Evolutionary conservation across 2,888 invertebrate species (phyloP).

Genomic region (Coecobrya sp.): DNA sequence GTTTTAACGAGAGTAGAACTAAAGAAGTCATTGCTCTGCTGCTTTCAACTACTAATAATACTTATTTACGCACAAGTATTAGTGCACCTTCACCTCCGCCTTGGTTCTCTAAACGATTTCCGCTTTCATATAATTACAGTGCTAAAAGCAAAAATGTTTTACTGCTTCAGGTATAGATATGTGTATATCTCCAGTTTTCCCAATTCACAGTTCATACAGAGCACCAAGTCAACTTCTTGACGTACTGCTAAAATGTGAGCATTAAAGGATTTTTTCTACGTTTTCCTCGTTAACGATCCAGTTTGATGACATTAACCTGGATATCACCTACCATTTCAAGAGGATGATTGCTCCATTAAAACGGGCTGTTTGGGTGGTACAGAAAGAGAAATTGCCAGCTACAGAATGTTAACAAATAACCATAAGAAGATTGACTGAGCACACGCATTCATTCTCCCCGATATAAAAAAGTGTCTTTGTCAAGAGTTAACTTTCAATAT

Average conservation of each 20-base stretch:
- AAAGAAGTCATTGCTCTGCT: constrained; percentile 63
- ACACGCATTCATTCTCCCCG: not conserved
- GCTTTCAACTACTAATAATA: not conserved
- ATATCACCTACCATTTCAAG: constrained; percentile 59
- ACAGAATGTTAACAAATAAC: constrained; percentile 11
- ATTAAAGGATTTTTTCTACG: constrained; percentile 49
- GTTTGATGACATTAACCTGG: constrained; percentile 76
- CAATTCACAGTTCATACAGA: constrained; percentile 5
- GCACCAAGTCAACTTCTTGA: constrained; percentile 26
- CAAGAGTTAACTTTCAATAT: not conserved
- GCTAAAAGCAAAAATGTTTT: constrained; percentile 53
- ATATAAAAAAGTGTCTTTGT: not conserved
- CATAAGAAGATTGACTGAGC: not conserved
- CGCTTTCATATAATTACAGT: constrained; percentile 59
- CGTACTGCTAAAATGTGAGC: constrained; percentile 53
- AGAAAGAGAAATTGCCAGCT: constrained; percentile 44
- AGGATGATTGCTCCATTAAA: constrained; percentile 76
- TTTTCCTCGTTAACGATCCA: constrained; percentile 68
- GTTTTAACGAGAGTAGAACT: constrained; percentile 66
- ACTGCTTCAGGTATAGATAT: not conserved
- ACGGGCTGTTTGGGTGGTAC: constrained; percentile 41
- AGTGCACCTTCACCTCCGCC: constrained; percentile 26
- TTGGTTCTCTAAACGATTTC: constrained; percentile 52
- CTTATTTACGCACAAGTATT: constrained; percentile 38
- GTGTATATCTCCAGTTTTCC: not conserved